Base-by-base conservation (phyloP, 2,888 invertebrate species). In the Serrognathus titanus region DNA sequence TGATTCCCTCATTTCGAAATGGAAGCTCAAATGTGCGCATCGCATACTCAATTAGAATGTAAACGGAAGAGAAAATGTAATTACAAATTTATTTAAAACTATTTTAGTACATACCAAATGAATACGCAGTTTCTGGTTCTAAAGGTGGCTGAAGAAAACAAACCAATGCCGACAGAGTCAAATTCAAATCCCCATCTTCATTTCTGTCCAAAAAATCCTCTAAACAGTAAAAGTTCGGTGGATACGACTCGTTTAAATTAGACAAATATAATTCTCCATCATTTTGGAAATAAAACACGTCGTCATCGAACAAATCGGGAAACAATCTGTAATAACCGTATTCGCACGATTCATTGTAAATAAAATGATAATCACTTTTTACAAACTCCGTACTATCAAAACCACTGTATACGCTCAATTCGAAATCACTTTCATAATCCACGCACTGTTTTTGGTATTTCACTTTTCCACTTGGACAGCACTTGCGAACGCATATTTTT, bases 201-300 rank as follows among this genome's bases (percentile, higher is more conserved):
- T 16, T 12, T 11, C 3, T 37, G 41, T 56, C 41, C 9, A 50
- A 8, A 54, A 63, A 63, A 2, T 53, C 40, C 6, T 63, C 63
- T 8, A 61, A n/a, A 47, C 63, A 63, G 49, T 55, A 63, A 36
- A 53, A 48, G 3, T 63, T 39, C 35, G 46, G 53, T 9, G 10
- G 13, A 13, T 39, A 39, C 31, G n/a, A 16, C 51, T 57, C 5
- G 9, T n/a, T 1, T 37, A 43, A n/a, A 11, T 41, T 6, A n/a
- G 61, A 55, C 43, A 60, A 38, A 46, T 47, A 58, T 37, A 62
- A 16, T 1, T 39, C 35, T 3, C 63, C 63, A 52, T 62, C 54
- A 48, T 43, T 40, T 49, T 63, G 62, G 13, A 63, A n/a, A 40
- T 43, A 54, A 53, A 60, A 62, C 3, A 12, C 2, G 38, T 62